phyloP scores from a whole-genome alignment of 1,140 invertebrate genomes.

The Dolichoris vasculosae region DNA sequence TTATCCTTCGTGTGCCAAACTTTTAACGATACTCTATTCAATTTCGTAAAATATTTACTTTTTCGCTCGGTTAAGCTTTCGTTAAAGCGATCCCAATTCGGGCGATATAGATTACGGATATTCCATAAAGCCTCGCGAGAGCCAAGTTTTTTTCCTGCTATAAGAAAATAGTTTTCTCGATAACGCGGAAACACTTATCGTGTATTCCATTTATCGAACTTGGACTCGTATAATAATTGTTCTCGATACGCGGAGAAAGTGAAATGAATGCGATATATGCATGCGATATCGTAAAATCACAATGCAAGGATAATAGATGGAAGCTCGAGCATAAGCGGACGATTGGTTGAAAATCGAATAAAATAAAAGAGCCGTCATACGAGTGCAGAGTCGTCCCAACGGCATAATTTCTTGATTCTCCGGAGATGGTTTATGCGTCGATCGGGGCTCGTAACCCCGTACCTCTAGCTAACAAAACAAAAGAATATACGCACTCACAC shows the following conservation, averaged over 20 bases:
- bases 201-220: background rate
- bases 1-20: background rate
- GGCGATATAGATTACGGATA: background rate
- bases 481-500: background rate
- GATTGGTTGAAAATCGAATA: slow-evolving; percentile 34
- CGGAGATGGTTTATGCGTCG: slow-evolving; percentile 50
- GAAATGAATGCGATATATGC: slow-evolving; percentile 17
- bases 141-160: background rate
- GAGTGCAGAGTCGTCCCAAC: slow-evolving; percentile 41
- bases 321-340: background rate
- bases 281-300: slow-evolving; percentile 41
- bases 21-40: background rate
- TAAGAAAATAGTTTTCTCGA: background rate
- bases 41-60: background rate
- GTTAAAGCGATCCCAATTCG: background rate
- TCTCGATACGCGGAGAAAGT: background rate
- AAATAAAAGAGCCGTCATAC: slow-evolving; percentile 9
- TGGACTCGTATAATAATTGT: background rate
- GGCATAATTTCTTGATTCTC: slow-evolving; percentile 47
- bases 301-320: slow-evolving; percentile 30
- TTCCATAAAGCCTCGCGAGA: background rate
- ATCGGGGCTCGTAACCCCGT: slow-evolving; percentile 45
- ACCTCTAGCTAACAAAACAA: slow-evolving; percentile 32
- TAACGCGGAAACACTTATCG: background rate
- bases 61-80: background rate